Evolutionary conservation across 2,888 invertebrate genomes (phyloP).

Genomic region (Eristalis intricaria): DNA sequence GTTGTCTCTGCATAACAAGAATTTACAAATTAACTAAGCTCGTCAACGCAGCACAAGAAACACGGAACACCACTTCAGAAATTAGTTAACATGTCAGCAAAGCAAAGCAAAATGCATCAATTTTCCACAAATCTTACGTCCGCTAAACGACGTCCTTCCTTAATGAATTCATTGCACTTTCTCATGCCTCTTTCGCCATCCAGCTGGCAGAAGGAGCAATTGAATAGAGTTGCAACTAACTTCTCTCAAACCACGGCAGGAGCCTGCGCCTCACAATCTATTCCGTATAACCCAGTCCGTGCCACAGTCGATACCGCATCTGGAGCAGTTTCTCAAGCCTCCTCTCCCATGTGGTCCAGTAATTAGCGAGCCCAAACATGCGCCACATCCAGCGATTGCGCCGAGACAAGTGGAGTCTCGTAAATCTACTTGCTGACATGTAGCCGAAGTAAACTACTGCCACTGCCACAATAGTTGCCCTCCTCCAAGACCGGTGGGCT

Average conservation of each 20-base stretch:
- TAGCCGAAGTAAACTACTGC: conserved; percentile 6
- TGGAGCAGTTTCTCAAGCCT: conserved; percentile 49
- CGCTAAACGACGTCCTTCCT: background rate
- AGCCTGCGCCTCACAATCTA: background rate
- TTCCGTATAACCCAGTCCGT: conserved; percentile 33
- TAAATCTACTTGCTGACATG: conserved; percentile 57
- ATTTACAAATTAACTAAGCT: too few species aligned
- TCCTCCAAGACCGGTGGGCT: background rate
- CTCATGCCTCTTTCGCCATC: background rate
- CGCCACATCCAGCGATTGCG: conserved; percentile 52
- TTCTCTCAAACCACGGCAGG: background rate
- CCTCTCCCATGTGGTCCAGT: conserved; percentile 64
- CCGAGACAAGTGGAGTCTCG: conserved; percentile 61
- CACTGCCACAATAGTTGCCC: background rate
- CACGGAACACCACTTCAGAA: too few species aligned
- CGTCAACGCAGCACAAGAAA: too few species aligned
- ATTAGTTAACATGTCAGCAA: too few species aligned
- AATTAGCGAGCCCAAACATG: conserved; percentile 66
- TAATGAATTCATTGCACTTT: background rate
- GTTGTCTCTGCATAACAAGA: too few species aligned
- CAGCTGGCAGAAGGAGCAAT: background rate
- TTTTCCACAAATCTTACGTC: background rate
- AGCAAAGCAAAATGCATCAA: background rate
- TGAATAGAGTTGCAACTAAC: background rate
- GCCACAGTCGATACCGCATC: conserved; percentile 42